Conservation (phyloP, 2,797 vertebrate species). For the Danionella dracula region DNA sequence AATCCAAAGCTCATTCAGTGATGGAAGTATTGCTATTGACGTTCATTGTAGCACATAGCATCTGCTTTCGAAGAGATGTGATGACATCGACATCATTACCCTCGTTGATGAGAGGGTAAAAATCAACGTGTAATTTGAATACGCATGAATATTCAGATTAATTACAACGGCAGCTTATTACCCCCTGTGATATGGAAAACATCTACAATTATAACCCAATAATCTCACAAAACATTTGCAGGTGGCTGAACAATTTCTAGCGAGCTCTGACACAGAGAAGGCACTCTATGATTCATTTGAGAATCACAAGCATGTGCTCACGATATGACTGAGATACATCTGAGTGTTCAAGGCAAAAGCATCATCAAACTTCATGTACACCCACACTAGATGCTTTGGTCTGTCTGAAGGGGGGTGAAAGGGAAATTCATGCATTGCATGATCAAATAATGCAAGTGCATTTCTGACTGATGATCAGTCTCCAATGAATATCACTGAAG, state of each 20-base stretch:
- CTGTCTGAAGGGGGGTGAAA: background rate
- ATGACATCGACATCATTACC: background rate
- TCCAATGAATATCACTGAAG: background rate
- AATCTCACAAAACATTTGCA: background rate
- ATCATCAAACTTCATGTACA: conserved; percentile 11
- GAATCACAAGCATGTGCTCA: conserved; percentile 1
- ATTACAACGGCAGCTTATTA: background rate
- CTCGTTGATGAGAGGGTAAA: background rate
- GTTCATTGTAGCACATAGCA: background rate
- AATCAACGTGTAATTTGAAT: background rate
- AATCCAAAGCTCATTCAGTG: conserved; percentile 16
- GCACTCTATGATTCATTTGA: background rate
- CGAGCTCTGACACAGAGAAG: background rate
- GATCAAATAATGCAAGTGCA: background rate
- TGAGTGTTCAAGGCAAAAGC: background rate
- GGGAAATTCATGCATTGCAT: background rate
- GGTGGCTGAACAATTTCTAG: background rate
- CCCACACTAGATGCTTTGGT: background rate
- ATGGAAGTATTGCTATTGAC: conserved; percentile 3
- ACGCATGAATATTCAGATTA: background rate
- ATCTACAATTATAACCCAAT: background rate
- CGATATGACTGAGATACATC: conserved; percentile 2
- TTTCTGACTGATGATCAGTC: background rate
- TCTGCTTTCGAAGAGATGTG: background rate
- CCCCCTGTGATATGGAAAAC: background rate